phyloP scores from a whole-genome alignment of 2,797 vertebrate genomes.

The Acipenser transmontanus region DNA sequence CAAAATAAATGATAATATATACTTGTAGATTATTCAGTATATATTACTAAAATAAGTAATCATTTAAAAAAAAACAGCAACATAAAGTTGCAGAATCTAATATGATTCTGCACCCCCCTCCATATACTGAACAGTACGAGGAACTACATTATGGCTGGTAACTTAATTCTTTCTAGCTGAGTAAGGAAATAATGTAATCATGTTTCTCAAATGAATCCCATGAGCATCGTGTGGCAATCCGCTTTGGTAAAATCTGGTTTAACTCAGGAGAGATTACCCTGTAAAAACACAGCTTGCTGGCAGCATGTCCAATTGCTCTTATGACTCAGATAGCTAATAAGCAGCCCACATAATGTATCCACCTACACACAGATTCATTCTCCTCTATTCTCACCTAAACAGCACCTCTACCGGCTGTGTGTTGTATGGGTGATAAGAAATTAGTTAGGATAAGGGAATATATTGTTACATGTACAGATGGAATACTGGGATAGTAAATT shows the following conservation, averaged over 20 bases:
- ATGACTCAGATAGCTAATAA: slow-evolving; percentile 53
- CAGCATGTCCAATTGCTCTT: slow-evolving; percentile 43
- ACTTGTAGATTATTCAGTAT: too few relatives aligned
- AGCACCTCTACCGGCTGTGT: slow-evolving; percentile 7
- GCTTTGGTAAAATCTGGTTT: slow-evolving; percentile 59
- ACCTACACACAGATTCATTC: slow-evolving; percentile 15
- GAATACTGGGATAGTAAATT: too few relatives aligned
- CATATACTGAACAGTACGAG: slow-evolving; percentile 45
- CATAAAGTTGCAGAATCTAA: slow-evolving; percentile 3
- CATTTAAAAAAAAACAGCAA: too few relatives aligned
- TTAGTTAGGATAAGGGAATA: too few relatives aligned
- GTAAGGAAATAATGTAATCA: slow-evolving; percentile 92
- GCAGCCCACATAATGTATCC: slow-evolving; percentile 16
- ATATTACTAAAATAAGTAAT: too few relatives aligned
- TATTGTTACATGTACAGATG: too few relatives aligned
- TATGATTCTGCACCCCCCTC: slow-evolving; percentile 23
- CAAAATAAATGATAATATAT: slow-evolving; percentile 24
- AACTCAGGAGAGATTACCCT: slow-evolving; percentile 69
- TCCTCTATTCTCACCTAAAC: slow-evolving; percentile 18
- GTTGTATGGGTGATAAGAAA: too few relatives aligned
- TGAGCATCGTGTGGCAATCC: slow-evolving; percentile 71
- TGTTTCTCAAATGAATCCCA: slow-evolving; percentile 78
- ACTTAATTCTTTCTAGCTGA: slow-evolving; percentile 84
- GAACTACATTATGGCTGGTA: slow-evolving; percentile 78
- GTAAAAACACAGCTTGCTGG: slow-evolving; percentile 47